Conservation (phyloP, 1,140 invertebrate species). For the Drosophila repletoides region DNA sequence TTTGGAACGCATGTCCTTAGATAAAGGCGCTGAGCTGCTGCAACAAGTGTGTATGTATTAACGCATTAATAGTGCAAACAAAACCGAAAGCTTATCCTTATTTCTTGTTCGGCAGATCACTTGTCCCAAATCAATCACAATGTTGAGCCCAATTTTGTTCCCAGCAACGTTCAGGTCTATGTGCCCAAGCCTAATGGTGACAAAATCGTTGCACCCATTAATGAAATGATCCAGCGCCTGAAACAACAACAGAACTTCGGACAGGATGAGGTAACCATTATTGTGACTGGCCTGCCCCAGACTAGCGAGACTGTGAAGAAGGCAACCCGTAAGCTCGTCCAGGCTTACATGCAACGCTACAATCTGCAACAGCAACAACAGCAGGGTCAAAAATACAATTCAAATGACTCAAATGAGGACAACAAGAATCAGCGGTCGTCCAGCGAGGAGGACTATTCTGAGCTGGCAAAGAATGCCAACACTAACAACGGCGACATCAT, state of each 20-base stretch:
- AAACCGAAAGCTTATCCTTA: not conserved
- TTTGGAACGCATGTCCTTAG: conserved; percentile 64
- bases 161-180: conserved; percentile 54
- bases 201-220: conserved; percentile 46
- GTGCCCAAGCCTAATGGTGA: conserved; percentile 57
- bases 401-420: conserved; percentile 32
- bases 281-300: conserved; percentile 69
- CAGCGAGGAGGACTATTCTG: conserved; percentile 67
- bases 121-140: conserved; percentile 63
- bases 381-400: conserved; percentile 29
- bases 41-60: conserved; percentile 60
- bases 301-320: conserved; percentile 48
- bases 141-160: conserved; percentile 61
- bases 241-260: conserved; percentile 62
- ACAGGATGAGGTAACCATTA: conserved; percentile 72
- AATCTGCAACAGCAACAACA: conserved; percentile 62
- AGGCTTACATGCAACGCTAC: conserved; percentile 69
- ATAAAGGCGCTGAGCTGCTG: conserved; percentile 63
- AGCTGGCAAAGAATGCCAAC: conserved; percentile 48
- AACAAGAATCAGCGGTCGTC: conserved; percentile 41
- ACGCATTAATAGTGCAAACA: not conserved
- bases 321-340: conserved; percentile 61
- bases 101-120: conserved; percentile 40
- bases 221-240: conserved; percentile 48
- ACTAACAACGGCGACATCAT: conserved; percentile 61